phyloP scores from a whole-genome alignment of 2,113 vertebrate species.

The Anoura caudifer region DNA sequence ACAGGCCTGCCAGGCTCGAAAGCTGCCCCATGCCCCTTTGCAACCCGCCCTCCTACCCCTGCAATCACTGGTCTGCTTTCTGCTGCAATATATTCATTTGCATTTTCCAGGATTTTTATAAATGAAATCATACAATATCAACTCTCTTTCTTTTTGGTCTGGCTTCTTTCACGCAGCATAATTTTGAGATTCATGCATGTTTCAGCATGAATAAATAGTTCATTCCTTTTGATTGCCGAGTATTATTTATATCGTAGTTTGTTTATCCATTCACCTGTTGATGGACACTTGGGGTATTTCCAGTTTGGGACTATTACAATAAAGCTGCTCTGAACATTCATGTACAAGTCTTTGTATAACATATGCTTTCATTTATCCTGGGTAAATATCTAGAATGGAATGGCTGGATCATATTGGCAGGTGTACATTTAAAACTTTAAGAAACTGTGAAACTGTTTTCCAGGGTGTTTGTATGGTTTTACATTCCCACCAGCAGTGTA shows the following conservation, averaged over 20 bases:
- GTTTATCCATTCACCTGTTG: conserved; percentile 7
- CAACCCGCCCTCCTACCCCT: not conserved
- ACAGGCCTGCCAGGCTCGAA: not conserved
- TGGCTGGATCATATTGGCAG: not conserved
- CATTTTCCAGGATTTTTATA: not conserved
- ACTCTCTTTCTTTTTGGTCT: not conserved
- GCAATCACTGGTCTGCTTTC: not conserved
- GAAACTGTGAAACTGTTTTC: not conserved
- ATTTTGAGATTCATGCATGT: not conserved
- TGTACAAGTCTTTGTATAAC: not conserved
- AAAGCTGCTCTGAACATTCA: not conserved
- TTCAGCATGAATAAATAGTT: not conserved
- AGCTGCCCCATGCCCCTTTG: not conserved
- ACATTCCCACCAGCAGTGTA: not conserved
- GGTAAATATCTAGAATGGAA: not conserved
- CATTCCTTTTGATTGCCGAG: not conserved
- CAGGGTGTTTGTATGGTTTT: not conserved
- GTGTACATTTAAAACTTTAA: conserved; percentile 11
- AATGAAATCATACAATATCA: not conserved
- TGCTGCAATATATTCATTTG: not conserved
- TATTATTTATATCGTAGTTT: not conserved
- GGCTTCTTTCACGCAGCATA: not conserved
- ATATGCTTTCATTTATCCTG: not conserved
- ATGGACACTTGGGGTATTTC: conserved; percentile 31
- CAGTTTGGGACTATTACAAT: not conserved